Evolutionary conservation across 2,113 vertebrate species (phyloP), one percentile per base, ranked within the genome.

Genomic region (Ploceus nigricollis): DNA sequence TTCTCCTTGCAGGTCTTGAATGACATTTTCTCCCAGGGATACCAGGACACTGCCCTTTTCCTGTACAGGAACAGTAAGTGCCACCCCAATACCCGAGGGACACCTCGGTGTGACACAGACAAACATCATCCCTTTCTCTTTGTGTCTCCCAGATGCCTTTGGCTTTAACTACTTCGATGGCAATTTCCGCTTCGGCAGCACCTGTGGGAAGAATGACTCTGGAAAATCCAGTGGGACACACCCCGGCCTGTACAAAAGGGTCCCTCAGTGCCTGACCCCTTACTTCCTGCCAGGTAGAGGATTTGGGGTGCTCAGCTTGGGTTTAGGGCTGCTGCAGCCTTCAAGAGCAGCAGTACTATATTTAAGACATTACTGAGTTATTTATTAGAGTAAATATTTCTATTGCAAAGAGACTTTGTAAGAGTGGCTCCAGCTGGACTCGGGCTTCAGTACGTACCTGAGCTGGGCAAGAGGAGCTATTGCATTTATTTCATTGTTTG

Each of bases 51-150:
- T 0, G 97, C 97, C 27, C 85, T 90, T 16, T 98, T 98, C 97
- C 92, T 98, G 8, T 97, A 93, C 95, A 93, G 98, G 82, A 97
- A 98, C 69, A 98, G 98, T 98, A 89, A 98, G 98, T 98, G 75
- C 16, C 30, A 73, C 60, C 64, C 90, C 28, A 25, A 33, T 25
- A 25, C 86, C 69, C 0, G 0, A 45, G 21, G 21, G 16, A 28
- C 53, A 39, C 45, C 40, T 16, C 1, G 4, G 10, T 3, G 6
- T 10, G 31, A 18, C 4, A 7, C 48, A 18, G 24, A 5, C 64
- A 39, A 13, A 37, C 61, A 5, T 3, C 70, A 79, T 5, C 70
- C 56, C 37, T n/a, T 37, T 57, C 61, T 40, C 68, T 15, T 40
- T 0, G 0, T 63, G 18, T 63, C 77, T 33, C 64, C 4, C 85